Conservation (phyloP, 2,888 invertebrate species). For the Cerceris ruficornis region DNA sequence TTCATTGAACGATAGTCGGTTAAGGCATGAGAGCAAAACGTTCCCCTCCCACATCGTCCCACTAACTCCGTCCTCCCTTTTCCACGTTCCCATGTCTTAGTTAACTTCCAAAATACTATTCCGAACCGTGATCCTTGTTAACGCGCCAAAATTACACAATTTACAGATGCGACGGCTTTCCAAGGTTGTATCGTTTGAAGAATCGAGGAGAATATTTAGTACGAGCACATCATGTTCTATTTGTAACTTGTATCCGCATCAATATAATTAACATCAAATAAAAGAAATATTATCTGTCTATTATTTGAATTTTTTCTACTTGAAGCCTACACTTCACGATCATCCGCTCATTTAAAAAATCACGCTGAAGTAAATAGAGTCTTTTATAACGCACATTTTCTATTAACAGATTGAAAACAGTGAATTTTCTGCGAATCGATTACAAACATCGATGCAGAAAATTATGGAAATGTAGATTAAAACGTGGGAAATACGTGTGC, state of each 20-base stretch:
- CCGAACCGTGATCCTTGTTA: background rate
- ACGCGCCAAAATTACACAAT: background rate
- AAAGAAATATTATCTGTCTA: background rate
- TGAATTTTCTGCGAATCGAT: background rate
- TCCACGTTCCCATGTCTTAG: background rate
- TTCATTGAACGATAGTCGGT: conserved; percentile 30
- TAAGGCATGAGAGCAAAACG: conserved; percentile 26
- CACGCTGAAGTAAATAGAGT: too few relatives aligned
- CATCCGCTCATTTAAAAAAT: too few relatives aligned
- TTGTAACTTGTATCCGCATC: background rate
- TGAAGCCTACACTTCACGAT: too few relatives aligned
- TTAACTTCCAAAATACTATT: background rate
- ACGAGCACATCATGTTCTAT: background rate
- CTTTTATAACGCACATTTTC: too few relatives aligned
- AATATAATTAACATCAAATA: background rate
- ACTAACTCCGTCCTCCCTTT: background rate
- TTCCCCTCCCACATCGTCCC: conserved; percentile 3
- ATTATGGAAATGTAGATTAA: background rate
- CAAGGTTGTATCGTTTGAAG: background rate
- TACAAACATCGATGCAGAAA: background rate
- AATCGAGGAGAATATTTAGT: background rate
- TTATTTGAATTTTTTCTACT: background rate
- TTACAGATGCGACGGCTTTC: background rate
- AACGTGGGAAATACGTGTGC: too few relatives aligned
- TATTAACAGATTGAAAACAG: background rate